Percentiles rank a stretch among this genome's conserved stretches.
These are phyloP conservation scores for Micrastur ruficollis DNA, from an alignment of 2,797 vertebrate species.

Conservation along the genomic window DNA sequence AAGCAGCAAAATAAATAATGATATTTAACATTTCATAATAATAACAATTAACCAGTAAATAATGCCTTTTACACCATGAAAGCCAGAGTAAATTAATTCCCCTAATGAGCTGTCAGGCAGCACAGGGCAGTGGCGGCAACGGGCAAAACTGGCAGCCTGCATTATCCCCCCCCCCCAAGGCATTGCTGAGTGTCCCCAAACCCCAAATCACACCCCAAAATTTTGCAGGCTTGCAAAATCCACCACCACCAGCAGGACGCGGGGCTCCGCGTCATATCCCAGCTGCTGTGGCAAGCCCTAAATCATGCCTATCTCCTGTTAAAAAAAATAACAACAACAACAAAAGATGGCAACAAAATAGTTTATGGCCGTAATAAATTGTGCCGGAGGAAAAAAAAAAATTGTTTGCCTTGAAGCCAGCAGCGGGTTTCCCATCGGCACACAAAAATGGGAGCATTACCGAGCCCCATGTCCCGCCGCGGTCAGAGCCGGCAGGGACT, in stretches of 20 bases:
- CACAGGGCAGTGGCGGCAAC: accelerated
- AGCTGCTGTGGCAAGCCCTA: conserved; percentile 36
- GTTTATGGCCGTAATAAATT: conserved; percentile 67
- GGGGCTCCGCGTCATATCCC: not conserved
- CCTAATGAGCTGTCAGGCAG: conserved; percentile 74
- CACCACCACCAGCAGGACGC: accelerated
- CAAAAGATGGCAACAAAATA: conserved; percentile 4
- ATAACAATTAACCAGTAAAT: conserved; percentile 77
- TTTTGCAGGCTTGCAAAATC: not conserved
- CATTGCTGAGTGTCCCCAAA: not conserved
- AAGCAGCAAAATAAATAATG: conserved; percentile 72
- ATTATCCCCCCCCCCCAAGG: accelerated
- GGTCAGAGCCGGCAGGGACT: not conserved
- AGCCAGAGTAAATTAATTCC: conserved; percentile 75
- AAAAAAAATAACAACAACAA: not conserved
- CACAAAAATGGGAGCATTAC: not conserved
- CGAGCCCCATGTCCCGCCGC: not conserved
- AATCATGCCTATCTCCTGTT: not conserved
- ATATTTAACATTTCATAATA: conserved; percentile 76
- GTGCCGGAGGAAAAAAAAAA: not conserved
- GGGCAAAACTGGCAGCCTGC: not conserved
- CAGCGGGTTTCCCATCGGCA: not conserved
- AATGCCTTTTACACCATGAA: conserved; percentile 71
- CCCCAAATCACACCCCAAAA: not conserved
- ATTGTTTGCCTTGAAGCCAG: not conserved